Evolutionary conservation across 2,888 invertebrate genomes (phyloP).

Genomic region (Agrochola litura): DNA sequence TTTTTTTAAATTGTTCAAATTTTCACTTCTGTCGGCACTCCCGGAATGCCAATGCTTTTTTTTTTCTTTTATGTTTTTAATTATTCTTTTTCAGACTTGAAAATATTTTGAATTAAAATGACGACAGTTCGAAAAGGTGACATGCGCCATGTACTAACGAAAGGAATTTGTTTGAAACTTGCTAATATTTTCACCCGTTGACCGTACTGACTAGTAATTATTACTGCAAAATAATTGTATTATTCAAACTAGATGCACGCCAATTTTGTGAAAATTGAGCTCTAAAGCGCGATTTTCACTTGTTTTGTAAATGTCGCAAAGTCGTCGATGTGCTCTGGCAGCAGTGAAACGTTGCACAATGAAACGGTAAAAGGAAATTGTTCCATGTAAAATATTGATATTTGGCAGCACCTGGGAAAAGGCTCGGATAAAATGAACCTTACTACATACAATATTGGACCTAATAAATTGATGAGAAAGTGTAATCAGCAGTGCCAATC

Average conservation of each 20-base stretch:
- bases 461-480: conserved; percentile 8
- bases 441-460: conserved; percentile 17
- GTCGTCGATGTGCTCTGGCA: background rate
- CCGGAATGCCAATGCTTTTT: too few relatives aligned
- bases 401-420: conserved; percentile 20
- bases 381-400: conserved; percentile 31
- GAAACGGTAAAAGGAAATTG: conserved; percentile 1
- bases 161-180: background rate
- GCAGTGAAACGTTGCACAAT: conserved; percentile 10
- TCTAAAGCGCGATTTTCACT: background rate
- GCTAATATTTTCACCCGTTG: background rate
- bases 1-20: too few relatives aligned
- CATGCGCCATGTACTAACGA: background rate
- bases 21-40: too few relatives aligned
- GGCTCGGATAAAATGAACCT: conserved; percentile 7
- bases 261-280: conserved; percentile 1
- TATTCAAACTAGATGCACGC: conserved; percentile 15
- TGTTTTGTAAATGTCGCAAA: conserved; percentile 23
- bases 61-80: too few relatives aligned
- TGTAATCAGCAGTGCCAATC: background rate
- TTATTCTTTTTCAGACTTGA: too few relatives aligned
- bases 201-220: conserved; percentile 9
- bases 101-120: background rate
- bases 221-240: conserved; percentile 4
- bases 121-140: background rate